phyloP scores from a whole-genome alignment of 1,140 invertebrate species.

The Pseudomyrmex dendroicus region DNA sequence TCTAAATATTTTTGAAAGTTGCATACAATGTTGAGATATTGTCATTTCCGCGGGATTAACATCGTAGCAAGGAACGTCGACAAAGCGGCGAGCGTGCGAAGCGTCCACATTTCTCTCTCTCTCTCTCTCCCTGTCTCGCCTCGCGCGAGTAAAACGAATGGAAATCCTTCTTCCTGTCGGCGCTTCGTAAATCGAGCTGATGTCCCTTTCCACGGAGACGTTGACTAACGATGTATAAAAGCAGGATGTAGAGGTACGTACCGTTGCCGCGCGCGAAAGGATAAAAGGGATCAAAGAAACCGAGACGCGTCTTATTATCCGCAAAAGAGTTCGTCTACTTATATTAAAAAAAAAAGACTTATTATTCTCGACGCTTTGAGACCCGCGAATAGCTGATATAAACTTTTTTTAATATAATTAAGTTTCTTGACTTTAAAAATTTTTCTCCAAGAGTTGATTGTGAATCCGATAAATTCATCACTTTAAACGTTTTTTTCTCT shows the following conservation, averaged over 20 bases:
- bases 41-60: constrained; percentile 35
- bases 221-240: constrained; percentile 71
- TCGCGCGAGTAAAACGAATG: constrained; percentile 61
- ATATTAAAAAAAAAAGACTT: constrained; percentile 6
- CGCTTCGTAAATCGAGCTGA: constrained; percentile 71
- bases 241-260: constrained; percentile 29
- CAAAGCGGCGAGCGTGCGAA: constrained; percentile 49
- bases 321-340: constrained; percentile 18
- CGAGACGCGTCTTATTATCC: constrained; percentile 50
- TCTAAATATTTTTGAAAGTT: constrained; percentile 25
- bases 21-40: not conserved
- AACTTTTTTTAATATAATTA: constrained; percentile 15
- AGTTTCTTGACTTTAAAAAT: not conserved
- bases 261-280: constrained; percentile 25
- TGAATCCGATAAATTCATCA: not conserved
- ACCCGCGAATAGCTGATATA: not conserved
- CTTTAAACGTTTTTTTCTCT: not conserved
- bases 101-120: constrained; percentile 22
- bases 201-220: constrained; percentile 66
- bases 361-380: not conserved
- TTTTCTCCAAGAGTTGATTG: not conserved
- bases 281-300: constrained; percentile 51
- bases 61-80: constrained; percentile 40
- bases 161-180: constrained; percentile 72
- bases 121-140: constrained; percentile 7